Evolutionary conservation across 1,140 invertebrate genomes (phyloP), one percentile per base, ranked within the genome.

Genomic region (Drosophila hydei): DNA sequence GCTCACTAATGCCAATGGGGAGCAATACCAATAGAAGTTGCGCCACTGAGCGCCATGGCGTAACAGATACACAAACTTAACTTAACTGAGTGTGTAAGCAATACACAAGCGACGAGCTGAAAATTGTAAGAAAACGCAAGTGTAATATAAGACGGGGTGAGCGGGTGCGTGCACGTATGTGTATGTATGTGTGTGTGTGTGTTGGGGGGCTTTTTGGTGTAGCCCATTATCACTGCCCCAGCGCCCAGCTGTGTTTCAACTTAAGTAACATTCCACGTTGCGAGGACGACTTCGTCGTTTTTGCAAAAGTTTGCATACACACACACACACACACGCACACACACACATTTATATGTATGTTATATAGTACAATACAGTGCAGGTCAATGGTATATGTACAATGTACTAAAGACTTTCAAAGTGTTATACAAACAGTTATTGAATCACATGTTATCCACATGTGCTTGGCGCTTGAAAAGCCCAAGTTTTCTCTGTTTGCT

Each of bases 21-120:
- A 19, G 77, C 71, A 79, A 78, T 73, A 65, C 58, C 58, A 80
- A 83, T 84, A 72, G 75, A 81, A 81, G 75, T 75, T 72, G 65
- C 45, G 45, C 14, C 36, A 47, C 18, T 50, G 62, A 36, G 65
- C 58, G 59, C 50, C 54, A 70, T 47, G 25, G 65, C 77, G 78
- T 78, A 88, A 81, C 81, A 87, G 83, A 87, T 87, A 88, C 81
- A 87, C 83, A 88, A 81, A 78, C 81, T 75, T 62, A 77, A 81
- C 77, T 85, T 88, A 87, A 88, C 83, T 88, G 83, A 87, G 81
- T 85, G 81, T 87, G 74, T 75, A 87, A 87, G 81, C 77, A 85
- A 87, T 85, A 80, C 73, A 77, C 45, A 30, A 21, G 56, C 69
- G 58, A 72, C 73, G 62, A 72, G 69, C 73, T 75, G 73, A 75